Conservation (phyloP, 2,797 vertebrate species). For the Danionella dracula region DNA sequence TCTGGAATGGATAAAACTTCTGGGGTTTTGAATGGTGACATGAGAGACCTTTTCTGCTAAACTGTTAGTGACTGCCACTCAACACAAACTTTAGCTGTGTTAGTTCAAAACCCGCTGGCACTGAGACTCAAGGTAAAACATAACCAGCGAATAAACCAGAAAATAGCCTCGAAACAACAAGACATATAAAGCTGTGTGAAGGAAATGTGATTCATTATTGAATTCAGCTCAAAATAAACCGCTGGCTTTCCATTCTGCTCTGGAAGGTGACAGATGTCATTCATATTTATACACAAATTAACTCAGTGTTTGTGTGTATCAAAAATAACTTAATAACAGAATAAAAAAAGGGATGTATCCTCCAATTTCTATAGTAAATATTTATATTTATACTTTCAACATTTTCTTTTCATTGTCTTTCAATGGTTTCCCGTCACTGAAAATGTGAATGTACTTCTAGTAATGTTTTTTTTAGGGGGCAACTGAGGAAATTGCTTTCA, state of each 20-base stretch:
- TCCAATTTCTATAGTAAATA: too few relatives aligned
- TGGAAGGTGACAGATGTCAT: background rate
- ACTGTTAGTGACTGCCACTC: background rate
- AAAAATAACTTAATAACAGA: too few relatives aligned
- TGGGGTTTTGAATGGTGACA: background rate
- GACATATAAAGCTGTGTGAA: background rate
- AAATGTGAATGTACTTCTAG: too few relatives aligned
- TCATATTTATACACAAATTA: too few relatives aligned
- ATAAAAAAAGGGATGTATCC: slow-evolving; percentile 12
- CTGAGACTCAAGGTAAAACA: background rate
- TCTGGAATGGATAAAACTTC: background rate
- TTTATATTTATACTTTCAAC: too few relatives aligned
- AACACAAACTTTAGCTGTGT: slow-evolving; percentile 1
- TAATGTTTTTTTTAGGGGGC: too few relatives aligned
- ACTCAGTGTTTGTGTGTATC: too few relatives aligned
- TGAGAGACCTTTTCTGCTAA: background rate
- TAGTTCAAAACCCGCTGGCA: background rate
- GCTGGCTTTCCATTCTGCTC: slow-evolving; percentile 25
- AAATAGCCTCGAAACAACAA: too few relatives aligned
- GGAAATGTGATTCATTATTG: background rate
- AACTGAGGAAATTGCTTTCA: too few relatives aligned
- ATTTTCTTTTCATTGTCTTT: too few relatives aligned
- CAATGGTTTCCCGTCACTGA: too few relatives aligned
- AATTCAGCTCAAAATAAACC: slow-evolving; percentile 7
- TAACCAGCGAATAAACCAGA: background rate